A percentile compares a stretch with the other conserved stretches of the same genome.
Evolutionary conservation across 2,797 vertebrate genomes (phyloP).

Genomic region (Pseudocheirus occidentalis): DNA sequence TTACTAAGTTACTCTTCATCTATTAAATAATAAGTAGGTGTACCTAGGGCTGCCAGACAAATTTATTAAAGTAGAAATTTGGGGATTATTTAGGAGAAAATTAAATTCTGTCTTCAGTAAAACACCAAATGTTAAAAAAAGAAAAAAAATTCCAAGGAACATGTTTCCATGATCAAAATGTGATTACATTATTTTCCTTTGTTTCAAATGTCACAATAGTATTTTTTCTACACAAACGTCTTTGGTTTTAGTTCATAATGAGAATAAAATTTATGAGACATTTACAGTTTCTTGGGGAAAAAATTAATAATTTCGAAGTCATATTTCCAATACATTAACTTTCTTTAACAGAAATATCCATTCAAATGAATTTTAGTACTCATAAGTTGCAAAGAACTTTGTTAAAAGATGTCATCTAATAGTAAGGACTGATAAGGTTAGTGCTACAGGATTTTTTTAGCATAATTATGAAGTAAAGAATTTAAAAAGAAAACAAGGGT

Average conservation of each 20-base stretch:
- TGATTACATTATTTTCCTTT: conserved; percentile 1
- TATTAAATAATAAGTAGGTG: conserved; percentile 53
- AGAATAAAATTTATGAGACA: background rate
- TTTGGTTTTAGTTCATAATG: conserved; percentile 13
- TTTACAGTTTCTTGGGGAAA: conserved; percentile 44
- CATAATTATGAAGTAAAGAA: background rate
- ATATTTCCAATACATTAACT: background rate
- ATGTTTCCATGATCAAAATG: conserved; percentile 58
- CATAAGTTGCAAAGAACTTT: background rate
- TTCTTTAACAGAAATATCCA: background rate
- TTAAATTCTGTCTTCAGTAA: conserved; percentile 63
- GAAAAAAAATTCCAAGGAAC: conserved; percentile 55
- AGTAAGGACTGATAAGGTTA: background rate
- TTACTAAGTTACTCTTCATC: conserved; percentile 59
- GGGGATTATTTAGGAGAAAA: conserved; percentile 74
- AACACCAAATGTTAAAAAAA: conserved; percentile 71
- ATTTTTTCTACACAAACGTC: conserved; percentile 20
- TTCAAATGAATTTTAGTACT: background rate
- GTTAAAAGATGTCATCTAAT: background rate
- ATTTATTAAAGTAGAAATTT: conserved; percentile 64
- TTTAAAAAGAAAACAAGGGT: background rate
- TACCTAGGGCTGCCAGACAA: conserved; percentile 72
- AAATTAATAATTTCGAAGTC: conserved; percentile 2
- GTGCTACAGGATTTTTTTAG: background rate
- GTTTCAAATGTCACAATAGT: conserved; percentile 23